Percentiles rank a stretch among this genome's conserved stretches.
Conservation (phyloP, 2,888 invertebrate species). For the Eucera pruinosa region DNA sequence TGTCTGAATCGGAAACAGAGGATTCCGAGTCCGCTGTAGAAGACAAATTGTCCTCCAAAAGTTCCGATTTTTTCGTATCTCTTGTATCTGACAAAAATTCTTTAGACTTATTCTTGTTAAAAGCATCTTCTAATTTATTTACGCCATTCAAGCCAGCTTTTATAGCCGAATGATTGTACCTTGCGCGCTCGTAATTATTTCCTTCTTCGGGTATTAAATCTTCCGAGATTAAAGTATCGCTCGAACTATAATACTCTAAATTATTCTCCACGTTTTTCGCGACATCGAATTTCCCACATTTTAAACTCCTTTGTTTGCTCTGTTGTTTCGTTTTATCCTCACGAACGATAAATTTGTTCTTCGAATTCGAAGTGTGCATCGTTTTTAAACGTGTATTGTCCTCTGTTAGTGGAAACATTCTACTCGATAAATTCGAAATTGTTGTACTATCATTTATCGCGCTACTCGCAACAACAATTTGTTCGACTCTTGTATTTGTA, state of each 20-base stretch:
- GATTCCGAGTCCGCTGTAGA: conserved; percentile 44
- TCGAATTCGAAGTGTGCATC: conserved; percentile 12
- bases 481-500: not conserved
- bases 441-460: conserved; percentile 20
- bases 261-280: conserved; percentile 1
- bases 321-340: no score
- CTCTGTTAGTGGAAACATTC: conserved; percentile 18
- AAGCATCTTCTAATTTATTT: conserved; percentile 1
- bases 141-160: conserved; percentile 16
- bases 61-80: conserved; percentile 20
- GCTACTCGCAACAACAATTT: conserved; percentile 31
- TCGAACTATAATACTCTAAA: conserved; percentile 21
- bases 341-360: not conserved
- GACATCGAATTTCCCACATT: conserved; percentile 2
- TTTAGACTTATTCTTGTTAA: not conserved
- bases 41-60: conserved; percentile 11
- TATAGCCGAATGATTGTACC: not conserved
- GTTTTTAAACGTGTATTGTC: conserved; percentile 24
- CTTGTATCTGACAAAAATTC: conserved; percentile 4
- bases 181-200: not conserved
- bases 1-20: conserved; percentile 31
- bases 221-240: conserved; percentile 22
- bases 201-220: not conserved
- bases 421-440: conserved; percentile 34
- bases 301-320: conserved; percentile 8